phyloP scores from a whole-genome alignment of 2,888 invertebrate genomes.

The Agrotis ipsilon region DNA sequence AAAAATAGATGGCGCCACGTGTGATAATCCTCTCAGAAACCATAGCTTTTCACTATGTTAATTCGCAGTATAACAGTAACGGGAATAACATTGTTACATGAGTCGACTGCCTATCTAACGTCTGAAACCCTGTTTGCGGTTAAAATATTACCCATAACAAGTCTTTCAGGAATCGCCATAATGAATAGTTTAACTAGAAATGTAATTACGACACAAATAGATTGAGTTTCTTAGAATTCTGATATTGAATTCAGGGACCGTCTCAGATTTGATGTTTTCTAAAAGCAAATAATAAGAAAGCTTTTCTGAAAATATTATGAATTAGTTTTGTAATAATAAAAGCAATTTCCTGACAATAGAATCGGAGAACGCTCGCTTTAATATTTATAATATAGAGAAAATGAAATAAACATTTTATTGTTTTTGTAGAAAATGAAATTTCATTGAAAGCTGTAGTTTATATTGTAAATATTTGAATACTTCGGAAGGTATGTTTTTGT shows the following conservation, averaged over 20 bases:
- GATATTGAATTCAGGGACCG: not conserved
- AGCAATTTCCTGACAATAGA: conserved; percentile 2
- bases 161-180: not conserved
- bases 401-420: conserved; percentile 9
- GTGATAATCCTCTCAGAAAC: too few relatives aligned
- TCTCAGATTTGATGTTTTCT: not conserved
- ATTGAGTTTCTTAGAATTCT: not conserved
- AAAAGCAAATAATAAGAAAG: not conserved
- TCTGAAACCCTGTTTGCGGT: too few relatives aligned
- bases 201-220: not conserved
- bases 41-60: too few relatives aligned
- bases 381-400: conserved; percentile 6
- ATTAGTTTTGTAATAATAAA: not conserved
- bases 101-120: too few relatives aligned
- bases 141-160: not conserved
- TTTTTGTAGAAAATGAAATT: conserved; percentile 6
- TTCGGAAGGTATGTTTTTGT: not conserved
- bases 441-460: not conserved
- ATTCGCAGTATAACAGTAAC: too few relatives aligned
- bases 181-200: not conserved
- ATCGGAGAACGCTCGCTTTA: not conserved
- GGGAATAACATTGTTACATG: too few relatives aligned
- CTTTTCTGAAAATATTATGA: not conserved
- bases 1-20: too few relatives aligned
- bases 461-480: conserved; percentile 8